Evolutionary conservation across 2,888 invertebrate species (phyloP).

Genomic region (Sarcophaga carnaria): DNA sequence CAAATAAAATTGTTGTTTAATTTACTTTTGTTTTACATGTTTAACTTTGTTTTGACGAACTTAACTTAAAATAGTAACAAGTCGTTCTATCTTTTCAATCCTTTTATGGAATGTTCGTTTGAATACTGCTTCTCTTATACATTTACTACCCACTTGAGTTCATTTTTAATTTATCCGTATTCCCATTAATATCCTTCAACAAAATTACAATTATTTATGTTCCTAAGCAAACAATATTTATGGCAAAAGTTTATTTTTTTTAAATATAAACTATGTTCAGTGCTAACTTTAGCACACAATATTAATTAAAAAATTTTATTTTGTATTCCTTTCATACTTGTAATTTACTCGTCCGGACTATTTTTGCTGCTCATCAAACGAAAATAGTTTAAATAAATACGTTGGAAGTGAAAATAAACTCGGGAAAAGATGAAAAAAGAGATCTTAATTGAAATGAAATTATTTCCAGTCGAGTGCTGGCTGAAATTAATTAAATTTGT

Average conservation of each 20-base stretch:
- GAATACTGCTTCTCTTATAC: too few species aligned
- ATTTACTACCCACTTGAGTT: too few species aligned
- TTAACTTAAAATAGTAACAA: too few species aligned
- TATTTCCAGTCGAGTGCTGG: too few species aligned
- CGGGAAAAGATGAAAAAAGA: not conserved
- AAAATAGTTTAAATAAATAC: not conserved
- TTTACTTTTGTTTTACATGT: too few species aligned
- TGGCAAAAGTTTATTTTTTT: slow-evolving; percentile 63
- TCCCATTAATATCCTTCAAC: slow-evolving; percentile 65
- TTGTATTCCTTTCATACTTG: not conserved
- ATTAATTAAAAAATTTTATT: slow-evolving; percentile 68
- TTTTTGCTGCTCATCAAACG: too few species aligned
- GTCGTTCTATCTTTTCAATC: too few species aligned
- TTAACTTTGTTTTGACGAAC: too few species aligned
- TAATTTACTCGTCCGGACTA: not conserved
- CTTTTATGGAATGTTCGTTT: too few species aligned
- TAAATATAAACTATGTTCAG: slow-evolving; percentile 43
- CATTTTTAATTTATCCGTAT: not conserved
- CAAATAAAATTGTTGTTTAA: too few species aligned
- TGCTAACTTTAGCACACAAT: slow-evolving; percentile 52
- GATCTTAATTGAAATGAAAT: too few species aligned
- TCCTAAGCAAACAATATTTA: slow-evolving; percentile 68
- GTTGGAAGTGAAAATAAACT: not conserved
- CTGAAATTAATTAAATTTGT: too few species aligned
- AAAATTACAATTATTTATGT: slow-evolving; percentile 48